These are phyloP conservation scores for Yponomeuta sedellus DNA, from an alignment of 2,888 invertebrate genomes.

Conservation along the genomic window DNA sequence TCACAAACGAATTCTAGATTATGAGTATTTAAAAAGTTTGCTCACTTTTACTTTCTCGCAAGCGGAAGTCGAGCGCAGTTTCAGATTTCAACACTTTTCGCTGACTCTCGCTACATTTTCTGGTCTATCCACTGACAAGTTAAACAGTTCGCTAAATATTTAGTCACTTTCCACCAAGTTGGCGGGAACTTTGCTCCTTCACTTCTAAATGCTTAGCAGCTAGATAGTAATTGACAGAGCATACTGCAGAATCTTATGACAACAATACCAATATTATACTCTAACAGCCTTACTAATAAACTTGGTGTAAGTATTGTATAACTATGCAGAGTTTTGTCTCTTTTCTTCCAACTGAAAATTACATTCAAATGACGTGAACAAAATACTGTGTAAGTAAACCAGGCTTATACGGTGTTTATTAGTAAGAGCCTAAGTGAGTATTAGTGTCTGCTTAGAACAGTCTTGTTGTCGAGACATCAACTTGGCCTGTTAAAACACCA, in stretches of 20 bases:
- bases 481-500: no score
- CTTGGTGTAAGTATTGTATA: no score
- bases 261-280: neutral
- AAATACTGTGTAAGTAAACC: no score
- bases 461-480: no score
- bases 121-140: neutral
- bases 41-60: neutral
- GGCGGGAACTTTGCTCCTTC: neutral
- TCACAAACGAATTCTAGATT: neutral
- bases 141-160: constrained; percentile 2
- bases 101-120: neutral
- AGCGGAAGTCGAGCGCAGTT: neutral
- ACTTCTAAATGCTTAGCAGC: neutral
- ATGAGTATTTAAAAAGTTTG: neutral
- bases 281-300: no score
- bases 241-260: neutral
- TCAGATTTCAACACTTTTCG: constrained; percentile 1
- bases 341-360: no score
- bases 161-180: neutral
- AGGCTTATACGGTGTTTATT: no score
- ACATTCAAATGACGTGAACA: no score
- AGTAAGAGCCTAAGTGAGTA: no score
- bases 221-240: neutral
- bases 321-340: no score
- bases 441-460: no score